Conservation (phyloP, 2,888 invertebrate genomes). For the Drosophila meridionalis region DNA sequence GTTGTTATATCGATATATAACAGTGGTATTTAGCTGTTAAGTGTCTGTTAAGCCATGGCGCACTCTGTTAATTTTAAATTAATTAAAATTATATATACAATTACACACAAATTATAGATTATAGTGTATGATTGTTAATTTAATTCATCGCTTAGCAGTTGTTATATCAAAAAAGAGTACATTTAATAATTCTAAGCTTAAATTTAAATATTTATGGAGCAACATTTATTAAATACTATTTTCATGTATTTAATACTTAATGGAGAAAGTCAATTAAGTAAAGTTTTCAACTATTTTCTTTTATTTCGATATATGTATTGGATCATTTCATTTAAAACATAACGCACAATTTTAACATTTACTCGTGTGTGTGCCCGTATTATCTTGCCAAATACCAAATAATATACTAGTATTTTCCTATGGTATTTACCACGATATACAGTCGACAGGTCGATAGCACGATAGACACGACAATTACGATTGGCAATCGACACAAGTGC, state of each 20-base stretch:
- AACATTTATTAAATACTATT: background rate
- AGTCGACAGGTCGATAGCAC: constrained; percentile 27
- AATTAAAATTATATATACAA: background rate
- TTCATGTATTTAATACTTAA: background rate
- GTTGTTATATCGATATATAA: constrained; percentile 1
- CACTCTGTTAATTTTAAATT: background rate
- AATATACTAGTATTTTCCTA: constrained; percentile 16
- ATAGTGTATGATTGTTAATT: background rate
- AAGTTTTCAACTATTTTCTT: too few species aligned
- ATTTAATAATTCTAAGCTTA: background rate
- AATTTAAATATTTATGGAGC: too few species aligned
- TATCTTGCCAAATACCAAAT: background rate
- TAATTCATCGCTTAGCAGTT: too few species aligned
- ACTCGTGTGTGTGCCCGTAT: constrained; percentile 24
- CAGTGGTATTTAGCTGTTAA: constrained; percentile 11
- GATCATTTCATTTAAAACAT: background rate
- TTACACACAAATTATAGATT: background rate
- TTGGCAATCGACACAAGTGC: constrained; percentile 56
- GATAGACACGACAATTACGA: constrained; percentile 20
- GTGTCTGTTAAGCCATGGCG: constrained; percentile 7
- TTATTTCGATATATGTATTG: too few species aligned
- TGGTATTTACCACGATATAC: background rate
- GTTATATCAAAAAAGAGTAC: background rate
- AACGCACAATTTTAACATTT: background rate
- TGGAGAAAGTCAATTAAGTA: background rate